These are phyloP conservation scores for Dichetophora obliterata DNA, from an alignment of 2,888 invertebrate genomes.

Conservation along the genomic window DNA sequence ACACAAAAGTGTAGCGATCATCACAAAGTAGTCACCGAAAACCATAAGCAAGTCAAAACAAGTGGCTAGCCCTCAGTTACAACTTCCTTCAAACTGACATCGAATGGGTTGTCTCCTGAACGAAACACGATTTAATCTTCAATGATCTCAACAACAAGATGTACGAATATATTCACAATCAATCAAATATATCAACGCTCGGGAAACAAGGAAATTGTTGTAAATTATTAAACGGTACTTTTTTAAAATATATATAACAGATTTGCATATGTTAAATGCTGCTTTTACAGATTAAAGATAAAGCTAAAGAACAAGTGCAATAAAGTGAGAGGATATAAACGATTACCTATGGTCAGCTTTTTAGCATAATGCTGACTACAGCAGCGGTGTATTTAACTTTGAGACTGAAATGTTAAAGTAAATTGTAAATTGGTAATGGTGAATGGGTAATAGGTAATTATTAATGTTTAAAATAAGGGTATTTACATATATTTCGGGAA, in stretches of 20 bases:
- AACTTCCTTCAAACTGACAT: conserved; percentile 23
- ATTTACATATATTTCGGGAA: too few species aligned
- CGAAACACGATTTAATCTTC: conserved; percentile 22
- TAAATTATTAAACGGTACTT: too few species aligned
- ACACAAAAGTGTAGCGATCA: too few species aligned
- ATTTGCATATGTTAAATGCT: background rate
- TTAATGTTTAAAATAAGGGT: too few species aligned
- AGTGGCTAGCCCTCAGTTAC: background rate
- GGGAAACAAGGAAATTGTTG: too few species aligned
- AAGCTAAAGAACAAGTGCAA: background rate
- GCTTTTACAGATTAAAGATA: background rate
- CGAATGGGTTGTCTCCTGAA: conserved; percentile 29
- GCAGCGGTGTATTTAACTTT: too few species aligned
- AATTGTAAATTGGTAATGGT: too few species aligned
- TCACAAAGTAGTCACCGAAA: too few species aligned
- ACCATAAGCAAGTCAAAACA: background rate
- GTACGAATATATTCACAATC: background rate
- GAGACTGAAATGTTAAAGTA: too few species aligned
- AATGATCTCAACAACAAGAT: conserved; percentile 12
- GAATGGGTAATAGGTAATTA: too few species aligned
- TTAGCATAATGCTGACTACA: too few species aligned
- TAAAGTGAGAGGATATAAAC: background rate
- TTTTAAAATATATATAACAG: too few species aligned
- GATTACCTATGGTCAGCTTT: background rate
- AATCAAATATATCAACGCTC: background rate